Conservation (phyloP, 2,888 invertebrate species). For the Torymus tubicola region DNA sequence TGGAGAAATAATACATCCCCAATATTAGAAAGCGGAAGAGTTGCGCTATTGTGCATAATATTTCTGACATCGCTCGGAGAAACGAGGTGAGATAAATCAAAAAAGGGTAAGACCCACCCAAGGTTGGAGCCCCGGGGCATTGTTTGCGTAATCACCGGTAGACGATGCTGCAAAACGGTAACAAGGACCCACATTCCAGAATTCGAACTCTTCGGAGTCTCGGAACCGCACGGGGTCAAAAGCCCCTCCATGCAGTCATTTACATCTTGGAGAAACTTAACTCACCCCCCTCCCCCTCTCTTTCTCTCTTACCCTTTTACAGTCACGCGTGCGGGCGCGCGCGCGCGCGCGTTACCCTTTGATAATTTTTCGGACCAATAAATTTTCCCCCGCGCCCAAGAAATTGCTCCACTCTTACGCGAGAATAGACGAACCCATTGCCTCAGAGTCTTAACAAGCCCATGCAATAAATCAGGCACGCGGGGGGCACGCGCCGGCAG, state of each 20-base stretch:
- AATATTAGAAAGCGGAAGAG: no score
- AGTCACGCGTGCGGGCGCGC: no score
- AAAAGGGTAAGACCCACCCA: slow-evolving; percentile 18
- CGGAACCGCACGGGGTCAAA: no score
- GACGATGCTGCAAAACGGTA: slow-evolving; percentile 52
- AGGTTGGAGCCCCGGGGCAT: slow-evolving; percentile 18
- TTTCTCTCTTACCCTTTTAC: slow-evolving; percentile 32
- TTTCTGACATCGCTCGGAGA: background rate
- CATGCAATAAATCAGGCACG: slow-evolving; percentile 31
- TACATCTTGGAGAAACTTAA: slow-evolving; percentile 29
- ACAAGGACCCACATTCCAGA: background rate
- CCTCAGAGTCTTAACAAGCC: no score
- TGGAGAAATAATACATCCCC: no score
- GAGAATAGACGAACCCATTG: no score
- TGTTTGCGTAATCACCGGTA: slow-evolving; percentile 50
- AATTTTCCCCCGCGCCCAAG: slow-evolving; percentile 18
- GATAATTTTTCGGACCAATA: slow-evolving; percentile 31
- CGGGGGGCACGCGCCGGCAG: background rate
- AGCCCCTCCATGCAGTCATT: background rate
- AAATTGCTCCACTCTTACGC: slow-evolving; percentile 44
- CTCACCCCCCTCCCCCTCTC: no score
- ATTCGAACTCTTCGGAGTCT: no score
- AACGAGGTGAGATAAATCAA: background rate
- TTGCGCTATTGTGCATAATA: no score
- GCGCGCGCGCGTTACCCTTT: slow-evolving; percentile 22